Evolutionary conservation across 2,113 vertebrate species (phyloP).

Genomic region (Heteronetta atricapilla): DNA sequence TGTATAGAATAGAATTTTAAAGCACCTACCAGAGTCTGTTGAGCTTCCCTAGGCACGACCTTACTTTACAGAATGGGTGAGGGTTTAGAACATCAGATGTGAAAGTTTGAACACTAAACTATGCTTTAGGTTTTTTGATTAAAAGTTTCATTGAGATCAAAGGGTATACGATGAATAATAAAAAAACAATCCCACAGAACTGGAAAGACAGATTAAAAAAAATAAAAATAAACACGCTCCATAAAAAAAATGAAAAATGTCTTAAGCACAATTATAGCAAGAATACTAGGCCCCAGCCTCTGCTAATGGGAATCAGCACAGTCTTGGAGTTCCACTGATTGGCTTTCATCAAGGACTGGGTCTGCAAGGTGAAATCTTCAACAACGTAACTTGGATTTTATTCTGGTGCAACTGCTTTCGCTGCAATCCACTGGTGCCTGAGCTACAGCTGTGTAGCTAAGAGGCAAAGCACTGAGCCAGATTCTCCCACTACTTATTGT

Average conservation of each 20-base stretch:
- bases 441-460: slow-evolving; percentile 18
- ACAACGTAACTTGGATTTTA: not conserved
- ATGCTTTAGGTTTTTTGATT: not conserved
- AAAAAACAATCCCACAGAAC: not conserved
- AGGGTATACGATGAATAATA: not conserved
- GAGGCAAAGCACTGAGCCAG: slow-evolving; percentile 12
- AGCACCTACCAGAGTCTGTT: not conserved
- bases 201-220: not conserved
- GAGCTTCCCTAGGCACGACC: not conserved
- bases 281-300: not conserved
- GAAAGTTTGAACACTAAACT: not conserved
- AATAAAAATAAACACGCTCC: not conserved
- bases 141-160: slow-evolving; percentile 2
- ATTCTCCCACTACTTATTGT: slow-evolving; percentile 13
- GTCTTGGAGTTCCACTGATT: not conserved
- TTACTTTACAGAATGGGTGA: not conserved
- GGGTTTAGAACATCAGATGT: not conserved
- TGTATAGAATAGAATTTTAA: slow-evolving; percentile 11
- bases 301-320: not conserved
- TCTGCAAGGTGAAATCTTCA: not conserved
- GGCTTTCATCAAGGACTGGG: not conserved
- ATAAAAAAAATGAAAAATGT: not conserved
- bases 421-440: not conserved
- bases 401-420: not conserved
- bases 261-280: not conserved